phyloP scores from a whole-genome alignment of 2,113 vertebrate genomes.

The Onychorhynchus coronatus region DNA sequence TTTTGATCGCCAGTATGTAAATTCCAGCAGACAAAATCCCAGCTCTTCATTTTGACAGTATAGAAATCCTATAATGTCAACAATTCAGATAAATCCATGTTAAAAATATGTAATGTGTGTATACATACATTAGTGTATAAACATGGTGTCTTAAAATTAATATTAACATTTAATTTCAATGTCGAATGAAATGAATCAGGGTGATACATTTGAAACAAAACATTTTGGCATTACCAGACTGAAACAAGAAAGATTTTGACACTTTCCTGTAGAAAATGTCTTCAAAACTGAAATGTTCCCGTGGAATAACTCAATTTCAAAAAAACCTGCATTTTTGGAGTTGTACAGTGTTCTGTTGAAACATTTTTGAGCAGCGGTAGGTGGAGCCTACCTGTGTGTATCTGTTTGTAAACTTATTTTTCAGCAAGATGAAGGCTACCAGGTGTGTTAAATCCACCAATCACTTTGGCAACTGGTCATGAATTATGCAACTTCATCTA shows the following conservation, averaged over 20 bases:
- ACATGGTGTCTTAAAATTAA: not conserved
- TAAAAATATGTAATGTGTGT: not conserved
- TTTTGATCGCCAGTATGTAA: not conserved
- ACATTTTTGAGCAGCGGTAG: not conserved
- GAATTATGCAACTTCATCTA: not conserved
- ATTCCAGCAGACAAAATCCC: not conserved
- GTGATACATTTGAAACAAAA: not conserved
- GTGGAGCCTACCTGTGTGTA: not conserved
- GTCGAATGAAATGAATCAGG: not conserved
- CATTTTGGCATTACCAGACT: conserved; percentile 25
- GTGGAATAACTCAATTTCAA: not conserved
- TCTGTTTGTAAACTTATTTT: not conserved
- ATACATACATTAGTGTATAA: not conserved
- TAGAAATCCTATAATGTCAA: not conserved
- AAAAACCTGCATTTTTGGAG: not conserved
- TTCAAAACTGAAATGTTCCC: not conserved
- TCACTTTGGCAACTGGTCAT: not conserved
- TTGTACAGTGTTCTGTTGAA: not conserved
- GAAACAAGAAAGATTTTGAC: conserved; percentile 40
- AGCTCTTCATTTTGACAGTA: not conserved
- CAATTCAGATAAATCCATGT: not conserved
- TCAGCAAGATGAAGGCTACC: not conserved
- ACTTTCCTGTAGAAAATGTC: not conserved
- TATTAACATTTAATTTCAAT: not conserved
- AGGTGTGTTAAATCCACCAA: not conserved